phyloP scores from a whole-genome alignment of 2,888 invertebrate species.

The Euplagia quadripunctaria region DNA sequence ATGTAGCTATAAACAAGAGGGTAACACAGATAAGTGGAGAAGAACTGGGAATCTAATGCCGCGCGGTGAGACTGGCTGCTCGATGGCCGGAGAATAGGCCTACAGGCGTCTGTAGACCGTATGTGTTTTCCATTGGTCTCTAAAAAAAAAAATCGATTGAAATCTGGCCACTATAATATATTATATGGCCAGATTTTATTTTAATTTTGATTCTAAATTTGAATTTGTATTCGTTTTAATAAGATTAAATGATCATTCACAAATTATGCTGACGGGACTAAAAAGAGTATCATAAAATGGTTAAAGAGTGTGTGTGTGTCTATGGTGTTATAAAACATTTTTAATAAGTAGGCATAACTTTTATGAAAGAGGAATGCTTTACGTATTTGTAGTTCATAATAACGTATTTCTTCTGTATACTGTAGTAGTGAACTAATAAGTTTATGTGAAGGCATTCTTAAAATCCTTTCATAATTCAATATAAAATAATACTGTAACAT shows the following conservation, averaged over 20 bases:
- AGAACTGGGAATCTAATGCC: constrained; percentile 47
- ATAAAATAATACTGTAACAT: no score
- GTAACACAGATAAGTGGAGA: constrained; percentile 54
- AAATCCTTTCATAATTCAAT: not conserved
- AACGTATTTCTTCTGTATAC: not conserved
- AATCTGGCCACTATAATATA: no score
- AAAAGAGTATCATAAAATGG: no score
- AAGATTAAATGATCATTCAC: no score
- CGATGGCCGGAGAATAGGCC: constrained; percentile 15
- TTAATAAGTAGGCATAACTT: no score
- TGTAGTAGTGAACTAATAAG: not conserved
- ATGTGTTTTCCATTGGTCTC: not conserved
- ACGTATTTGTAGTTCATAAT: not conserved
- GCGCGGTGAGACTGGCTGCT: constrained; percentile 34
- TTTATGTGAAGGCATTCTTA: not conserved
- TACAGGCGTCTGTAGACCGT: constrained; percentile 3
- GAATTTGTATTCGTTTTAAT: no score
- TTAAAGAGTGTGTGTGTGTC: no score
- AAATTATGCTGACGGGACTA: not conserved
- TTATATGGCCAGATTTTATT: no score
- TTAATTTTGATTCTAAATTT: not conserved
- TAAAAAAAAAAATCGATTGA: not conserved
- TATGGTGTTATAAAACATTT: no score
- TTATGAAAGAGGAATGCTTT: no score
- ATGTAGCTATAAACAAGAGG: constrained; percentile 67